Base-by-base conservation (phyloP, 2,113 vertebrate species). In the Aythya baeri region DNA sequence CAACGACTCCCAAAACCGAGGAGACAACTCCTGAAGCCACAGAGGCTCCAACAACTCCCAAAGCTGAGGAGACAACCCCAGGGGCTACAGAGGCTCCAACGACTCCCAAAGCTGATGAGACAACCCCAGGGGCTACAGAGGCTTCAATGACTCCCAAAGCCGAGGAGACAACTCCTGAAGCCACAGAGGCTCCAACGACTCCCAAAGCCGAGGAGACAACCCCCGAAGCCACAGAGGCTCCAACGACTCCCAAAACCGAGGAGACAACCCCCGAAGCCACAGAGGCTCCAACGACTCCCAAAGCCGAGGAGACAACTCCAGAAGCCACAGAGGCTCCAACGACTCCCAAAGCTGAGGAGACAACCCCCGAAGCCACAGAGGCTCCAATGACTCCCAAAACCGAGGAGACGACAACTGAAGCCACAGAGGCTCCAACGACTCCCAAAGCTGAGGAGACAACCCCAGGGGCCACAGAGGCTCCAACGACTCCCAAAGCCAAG, bases 41-140 rank as follows among this genome's bases (percentile, higher is more conserved):
- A 2, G 61, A 80, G 6, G 11, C 11, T 3, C 15, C 27, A 6
- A 25, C 3, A 0, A 54, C 57, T 3, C 32, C 58, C 1, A 4
- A 36, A 15, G 25, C 58, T 1, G 43, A 76, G 20, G 58, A n/a
- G 58, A 59, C 57, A n/a, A 15, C 32, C 7, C 21, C 32, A 14
- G 58, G 22, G 13, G 32, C 7, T 32, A 59, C 58, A 0, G 57
- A 58, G 17, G 57, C 17, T 11, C 57, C 57, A 11, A 50, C n/a
- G 5, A 50, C 58, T 1, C 44, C 50, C 3, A 32, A 41, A 10
- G 8, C 10, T 1, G 34, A 72, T 38, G 44, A 62, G 1, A 52
- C 67, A 17, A 52, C 62, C 4, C 18, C n/a, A 4, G 23, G 6
- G 8, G 23, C 10, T 18, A 58, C 81, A 3, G 58, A 55, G 11